These are phyloP conservation scores for Trachelus stipa DNA, from an alignment of 2,888 invertebrate genomes.

Conservation along the genomic window DNA sequence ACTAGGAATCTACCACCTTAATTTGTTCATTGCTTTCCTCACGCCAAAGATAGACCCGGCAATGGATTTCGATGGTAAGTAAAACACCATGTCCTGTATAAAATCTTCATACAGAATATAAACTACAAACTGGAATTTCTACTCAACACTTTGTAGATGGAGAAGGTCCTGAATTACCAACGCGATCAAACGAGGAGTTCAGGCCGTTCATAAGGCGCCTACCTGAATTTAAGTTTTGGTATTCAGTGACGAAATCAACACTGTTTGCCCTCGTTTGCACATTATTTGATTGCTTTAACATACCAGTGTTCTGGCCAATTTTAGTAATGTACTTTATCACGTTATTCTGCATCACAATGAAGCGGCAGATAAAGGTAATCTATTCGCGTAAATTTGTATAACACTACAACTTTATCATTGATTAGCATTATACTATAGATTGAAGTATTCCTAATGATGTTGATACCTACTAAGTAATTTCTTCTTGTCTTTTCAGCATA, in stretches of 20 bases:
- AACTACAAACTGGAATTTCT: conserved; percentile 29
- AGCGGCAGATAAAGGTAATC: conserved; percentile 97
- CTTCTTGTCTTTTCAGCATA: conserved; percentile 82
- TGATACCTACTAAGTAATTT: neutral
- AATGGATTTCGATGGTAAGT: conserved; percentile 89
- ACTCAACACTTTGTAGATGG: conserved; percentile 72
- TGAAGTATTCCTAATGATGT: too few relatives aligned
- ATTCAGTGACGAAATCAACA: conserved; percentile 95
- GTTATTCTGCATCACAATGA: conserved; percentile 98
- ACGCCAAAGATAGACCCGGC: conserved; percentile 99
- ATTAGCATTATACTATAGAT: too few relatives aligned
- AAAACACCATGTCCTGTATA: neutral
- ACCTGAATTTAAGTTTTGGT: conserved; percentile 99
- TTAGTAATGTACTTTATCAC: conserved; percentile 99
- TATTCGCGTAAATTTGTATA: conserved; percentile 4
- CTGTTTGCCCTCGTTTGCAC: conserved; percentile 91
- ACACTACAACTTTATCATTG: neutral
- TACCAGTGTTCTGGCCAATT: conserved; percentile 99
- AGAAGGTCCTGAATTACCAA: conserved; percentile 93
- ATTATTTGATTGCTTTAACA: conserved; percentile 97
- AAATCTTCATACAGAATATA: neutral
- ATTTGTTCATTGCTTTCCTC: conserved; percentile 99
- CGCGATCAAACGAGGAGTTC: conserved; percentile 96
- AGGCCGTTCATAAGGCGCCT: conserved; percentile 95
- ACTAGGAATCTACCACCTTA: conserved; percentile 98